Evolutionary conservation across 2,113 vertebrate genomes (phyloP), one percentile per base, ranked within the genome.

Genomic region (Nyctereutes procyonoides): DNA sequence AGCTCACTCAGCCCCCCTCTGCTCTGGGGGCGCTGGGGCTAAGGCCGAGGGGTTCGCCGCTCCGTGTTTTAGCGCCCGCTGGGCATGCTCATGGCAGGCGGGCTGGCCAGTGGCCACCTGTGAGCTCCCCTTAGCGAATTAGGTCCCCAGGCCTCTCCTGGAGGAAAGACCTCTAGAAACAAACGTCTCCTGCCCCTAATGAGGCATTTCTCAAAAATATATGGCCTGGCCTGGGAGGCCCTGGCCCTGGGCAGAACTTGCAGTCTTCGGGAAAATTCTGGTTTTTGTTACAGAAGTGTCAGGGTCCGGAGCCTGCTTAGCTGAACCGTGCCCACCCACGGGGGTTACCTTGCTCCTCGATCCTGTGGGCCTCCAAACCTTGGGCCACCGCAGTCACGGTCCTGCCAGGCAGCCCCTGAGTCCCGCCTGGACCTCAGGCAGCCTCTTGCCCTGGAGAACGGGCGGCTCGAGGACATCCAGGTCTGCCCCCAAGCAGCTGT

Each of bases 371-470:
- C 35, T 62, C 53, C 22, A 55, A 53, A 83, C 38, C 12, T 1
- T 94, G 35, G 17, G 35, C 43, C 6, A 4, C 22, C 12, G 56
- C n/a, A 35, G 67, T 87, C 48, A 43, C 13, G 12, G n/a, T 60
- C 71, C 67, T 63, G 20, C 81, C 73, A 73, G 28, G 51, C 2
- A 58, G 48, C 38, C 62, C 32, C 62, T 14, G 56, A 56, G 24
- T 82, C 3, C 74, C 28, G 38, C 56, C 11, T n/a, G 28, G 0
- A 0, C 4, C 55, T n/a, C 11, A 5, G 0, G 0, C 28, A 79
- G 88, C 12, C 38, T 56, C 13, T 11, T 60, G 65, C 28, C 58
- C 55, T 20, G 16, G 48, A 83, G 87, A 90, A 15, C n/a, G 84
- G 32, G 48, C 28, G 74, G 74, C 30, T 80, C 20, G 58, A 60